phyloP scores from a whole-genome alignment of 64 coral and sea anemone species.

The Orbicella faveolata region DNA sequence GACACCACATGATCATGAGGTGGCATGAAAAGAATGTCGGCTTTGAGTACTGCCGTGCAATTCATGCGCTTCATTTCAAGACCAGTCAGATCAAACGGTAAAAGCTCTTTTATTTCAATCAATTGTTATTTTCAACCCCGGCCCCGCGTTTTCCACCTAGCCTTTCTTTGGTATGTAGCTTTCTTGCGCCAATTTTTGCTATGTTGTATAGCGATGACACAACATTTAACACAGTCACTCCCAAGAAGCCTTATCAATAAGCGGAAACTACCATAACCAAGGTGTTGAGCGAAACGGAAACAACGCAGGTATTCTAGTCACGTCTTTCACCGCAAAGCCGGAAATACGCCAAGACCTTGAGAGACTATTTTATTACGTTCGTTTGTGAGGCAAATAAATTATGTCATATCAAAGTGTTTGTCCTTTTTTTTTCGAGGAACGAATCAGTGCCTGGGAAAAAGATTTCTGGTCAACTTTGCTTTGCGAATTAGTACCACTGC shows the following conservation, averaged over 20 bases:
- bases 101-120: not conserved
- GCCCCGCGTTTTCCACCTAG: too few species aligned
- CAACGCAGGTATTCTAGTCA: not conserved
- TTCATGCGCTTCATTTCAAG: not conserved
- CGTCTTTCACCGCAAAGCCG: not conserved
- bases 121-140: not conserved
- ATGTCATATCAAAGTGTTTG: not conserved
- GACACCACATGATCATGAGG: not conserved
- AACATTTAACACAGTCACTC: not conserved
- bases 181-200: not conserved
- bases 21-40: not conserved
- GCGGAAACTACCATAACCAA: not conserved
- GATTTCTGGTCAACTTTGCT: too few species aligned
- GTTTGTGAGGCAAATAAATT: not conserved
- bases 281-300: not conserved
- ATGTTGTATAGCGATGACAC: not conserved
- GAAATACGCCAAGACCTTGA: not conserved
- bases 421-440: too few species aligned
- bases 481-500: too few species aligned
- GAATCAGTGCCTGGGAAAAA: too few species aligned
- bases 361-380: not conserved
- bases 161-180: not conserved
- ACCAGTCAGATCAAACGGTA: not conserved
- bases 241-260: not conserved
- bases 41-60: not conserved